Evolutionary conservation across 2,113 vertebrate genomes (phyloP).

Genomic region (Crocuta crocuta): DNA sequence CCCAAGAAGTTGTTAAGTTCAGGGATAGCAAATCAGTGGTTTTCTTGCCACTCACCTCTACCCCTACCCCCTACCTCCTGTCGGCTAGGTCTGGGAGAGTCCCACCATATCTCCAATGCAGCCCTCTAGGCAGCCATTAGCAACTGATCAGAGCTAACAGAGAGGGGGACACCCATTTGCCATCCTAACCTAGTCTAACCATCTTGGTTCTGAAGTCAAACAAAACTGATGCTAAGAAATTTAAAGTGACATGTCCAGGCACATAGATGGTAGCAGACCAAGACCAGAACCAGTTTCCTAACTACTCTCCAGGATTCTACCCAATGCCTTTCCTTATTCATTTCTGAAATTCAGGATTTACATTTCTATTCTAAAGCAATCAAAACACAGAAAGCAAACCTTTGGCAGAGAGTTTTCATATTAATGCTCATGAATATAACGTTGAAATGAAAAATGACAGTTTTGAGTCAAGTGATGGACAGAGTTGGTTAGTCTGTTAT

Average conservation of each 20-base stretch:
- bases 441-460: conserved; percentile 60
- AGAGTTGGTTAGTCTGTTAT: conserved; percentile 40
- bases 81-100: not conserved
- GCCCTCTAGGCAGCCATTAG: not conserved
- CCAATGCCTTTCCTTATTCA: not conserved
- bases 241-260: not conserved
- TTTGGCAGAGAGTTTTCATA: conserved; percentile 61
- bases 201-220: conserved; percentile 14
- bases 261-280: not conserved
- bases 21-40: not conserved
- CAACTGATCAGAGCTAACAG: not conserved
- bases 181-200: not conserved
- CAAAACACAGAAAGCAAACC: conserved; percentile 19
- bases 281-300: not conserved
- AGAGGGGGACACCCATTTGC: not conserved
- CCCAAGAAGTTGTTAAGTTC: not conserved
- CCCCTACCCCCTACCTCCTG: not conserved
- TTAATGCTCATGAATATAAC: conserved; percentile 52
- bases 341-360: conserved; percentile 60
- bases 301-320: not conserved
- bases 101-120: not conserved
- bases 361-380: conserved; percentile 62
- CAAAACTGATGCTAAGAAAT: not conserved
- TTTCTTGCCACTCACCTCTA: not conserved
- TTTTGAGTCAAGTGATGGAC: conserved; percentile 19